A percentile compares a stretch with the other conserved stretches of the same genome.
Conservation (phyloP, 1,140 invertebrate genomes). For the Agrypnia vestita region DNA sequence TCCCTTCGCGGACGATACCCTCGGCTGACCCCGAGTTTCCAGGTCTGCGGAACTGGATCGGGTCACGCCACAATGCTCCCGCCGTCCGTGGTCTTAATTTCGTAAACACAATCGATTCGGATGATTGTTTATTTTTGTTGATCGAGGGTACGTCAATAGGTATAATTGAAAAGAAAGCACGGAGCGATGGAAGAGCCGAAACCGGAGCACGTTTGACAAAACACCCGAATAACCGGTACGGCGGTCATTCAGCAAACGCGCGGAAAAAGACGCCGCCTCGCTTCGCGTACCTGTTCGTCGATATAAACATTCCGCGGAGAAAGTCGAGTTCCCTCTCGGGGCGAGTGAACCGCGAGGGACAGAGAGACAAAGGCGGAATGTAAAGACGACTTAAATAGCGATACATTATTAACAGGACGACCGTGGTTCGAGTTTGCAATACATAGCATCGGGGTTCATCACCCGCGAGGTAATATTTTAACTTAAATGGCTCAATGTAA, state of each 20-base stretch:
- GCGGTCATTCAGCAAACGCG: constrained; percentile 4
- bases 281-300: constrained; percentile 13
- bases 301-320: constrained; percentile 36
- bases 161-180: too few species aligned
- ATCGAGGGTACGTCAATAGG: too few species aligned
- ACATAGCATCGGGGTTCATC: too few species aligned
- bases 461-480: too few species aligned
- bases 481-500: too few species aligned
- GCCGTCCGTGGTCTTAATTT: too few species aligned
- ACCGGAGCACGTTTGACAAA: constrained; percentile 22
- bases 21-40: constrained; percentile 15
- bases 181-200: background rate
- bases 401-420: background rate
- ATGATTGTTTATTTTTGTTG: too few species aligned
- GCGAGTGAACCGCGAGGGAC: constrained; percentile 22
- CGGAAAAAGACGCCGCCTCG: constrained; percentile 30
- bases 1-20: background rate
- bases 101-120: too few species aligned
- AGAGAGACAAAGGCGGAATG: background rate
- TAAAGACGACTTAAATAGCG: too few species aligned
- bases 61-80: background rate
- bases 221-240: constrained; percentile 42
- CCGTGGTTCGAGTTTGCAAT: too few species aligned
- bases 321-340: constrained; percentile 41
- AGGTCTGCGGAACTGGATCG: constrained; percentile 27